Percentiles rank a stretch among this genome's conserved stretches.
phyloP scores from a whole-genome alignment of 2,888 invertebrate genomes.

The Atethmia centrago region DNA sequence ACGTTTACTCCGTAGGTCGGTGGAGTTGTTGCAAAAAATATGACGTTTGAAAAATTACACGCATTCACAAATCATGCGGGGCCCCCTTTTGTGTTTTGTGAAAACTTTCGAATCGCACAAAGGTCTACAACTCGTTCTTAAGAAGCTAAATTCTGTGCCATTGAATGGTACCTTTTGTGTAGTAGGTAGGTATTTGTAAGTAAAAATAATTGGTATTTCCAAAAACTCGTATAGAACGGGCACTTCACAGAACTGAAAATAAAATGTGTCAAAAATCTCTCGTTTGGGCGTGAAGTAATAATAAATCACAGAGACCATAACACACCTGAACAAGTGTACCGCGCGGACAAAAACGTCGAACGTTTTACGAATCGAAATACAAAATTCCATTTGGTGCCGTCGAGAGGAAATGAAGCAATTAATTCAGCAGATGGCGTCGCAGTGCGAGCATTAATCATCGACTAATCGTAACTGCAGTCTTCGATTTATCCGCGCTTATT shows the following conservation, averaged over 20 bases:
- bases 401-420: conserved; percentile 91
- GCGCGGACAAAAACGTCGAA: conserved; percentile 82
- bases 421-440: conserved; percentile 90
- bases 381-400: conserved; percentile 89
- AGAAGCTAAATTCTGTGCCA: conserved; percentile 80
- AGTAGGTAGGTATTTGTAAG: conserved; percentile 68
- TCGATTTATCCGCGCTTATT: conserved; percentile 86
- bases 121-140: conserved; percentile 86
- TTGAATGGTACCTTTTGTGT: conserved; percentile 71
- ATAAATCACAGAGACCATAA: conserved; percentile 84
- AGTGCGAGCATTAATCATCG: conserved; percentile 90
- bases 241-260: conserved; percentile 56
- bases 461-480: conserved; percentile 91
- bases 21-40: conserved; percentile 88
- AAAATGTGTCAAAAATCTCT: conserved; percentile 71
- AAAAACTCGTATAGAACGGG: conserved; percentile 36
- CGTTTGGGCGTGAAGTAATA: conserved; percentile 75
- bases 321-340: conserved; percentile 83
- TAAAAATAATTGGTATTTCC: conserved; percentile 59
- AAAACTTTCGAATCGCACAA: conserved; percentile 85
- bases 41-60: conserved; percentile 91
- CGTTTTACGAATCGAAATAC: conserved; percentile 87
- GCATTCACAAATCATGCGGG: conserved; percentile 89
- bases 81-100: conserved; percentile 88
- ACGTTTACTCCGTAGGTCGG: conserved; percentile 86